These are phyloP conservation scores for Brachypteracias leptosomus DNA, from an alignment of 2,113 vertebrate genomes.

Conservation along the genomic window DNA sequence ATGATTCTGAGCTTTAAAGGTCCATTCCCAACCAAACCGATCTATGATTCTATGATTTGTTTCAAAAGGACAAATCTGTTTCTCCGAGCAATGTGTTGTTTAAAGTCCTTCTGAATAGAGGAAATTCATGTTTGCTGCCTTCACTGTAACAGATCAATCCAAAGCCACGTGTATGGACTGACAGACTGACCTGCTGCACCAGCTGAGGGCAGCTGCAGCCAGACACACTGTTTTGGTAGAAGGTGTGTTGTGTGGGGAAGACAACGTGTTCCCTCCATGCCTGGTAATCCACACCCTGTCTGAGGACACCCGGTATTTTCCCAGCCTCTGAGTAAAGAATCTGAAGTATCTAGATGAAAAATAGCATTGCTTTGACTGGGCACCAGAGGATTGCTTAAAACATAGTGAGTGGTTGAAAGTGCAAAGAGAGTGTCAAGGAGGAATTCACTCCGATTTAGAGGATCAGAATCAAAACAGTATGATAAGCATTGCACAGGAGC, in stretches of 20 bases:
- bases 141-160: accelerated
- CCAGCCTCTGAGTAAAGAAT: not conserved
- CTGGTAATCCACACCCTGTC: not conserved
- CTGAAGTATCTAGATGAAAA: not conserved
- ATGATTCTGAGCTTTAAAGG: not conserved
- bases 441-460: not conserved
- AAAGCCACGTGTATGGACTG: too few species aligned
- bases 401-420: not conserved
- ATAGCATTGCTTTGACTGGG: not conserved
- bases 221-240: not conserved
- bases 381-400: not conserved
- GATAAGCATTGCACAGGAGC: not conserved
- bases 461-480: not conserved
- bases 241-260: not conserved
- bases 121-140: not conserved
- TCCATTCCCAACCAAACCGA: too few species aligned
- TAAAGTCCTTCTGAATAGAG: not conserved
- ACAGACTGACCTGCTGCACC: not conserved
- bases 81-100: not conserved
- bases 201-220: not conserved
- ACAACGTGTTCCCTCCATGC: not conserved
- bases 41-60: not conserved
- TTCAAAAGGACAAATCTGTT: not conserved
- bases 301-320: not conserved
- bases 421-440: not conserved